phyloP scores from a whole-genome alignment of 1,140 invertebrate genomes.

The Camponotus vicinus region DNA sequence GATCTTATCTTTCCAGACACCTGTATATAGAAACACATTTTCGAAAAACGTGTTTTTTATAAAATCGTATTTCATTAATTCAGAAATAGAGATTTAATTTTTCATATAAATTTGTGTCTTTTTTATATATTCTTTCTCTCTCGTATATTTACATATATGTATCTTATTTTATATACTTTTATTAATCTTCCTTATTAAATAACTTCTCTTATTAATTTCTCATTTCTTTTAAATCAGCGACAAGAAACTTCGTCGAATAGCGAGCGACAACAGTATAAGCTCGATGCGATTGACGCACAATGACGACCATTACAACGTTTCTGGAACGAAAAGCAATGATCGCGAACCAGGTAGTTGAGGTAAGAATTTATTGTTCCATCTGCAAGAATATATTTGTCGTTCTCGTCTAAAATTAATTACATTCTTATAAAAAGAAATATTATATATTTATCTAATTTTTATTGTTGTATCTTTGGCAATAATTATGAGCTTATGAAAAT shows the following conservation, averaged over 20 bases:
- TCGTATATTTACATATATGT: no score
- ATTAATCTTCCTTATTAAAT: no score
- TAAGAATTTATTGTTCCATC: neutral
- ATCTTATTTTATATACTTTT: neutral
- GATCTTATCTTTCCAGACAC: no score
- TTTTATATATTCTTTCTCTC: no score
- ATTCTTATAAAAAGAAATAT: neutral
- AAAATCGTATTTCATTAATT: neutral
- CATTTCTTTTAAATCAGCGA: constrained; percentile 55
- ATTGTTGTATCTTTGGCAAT: no score
- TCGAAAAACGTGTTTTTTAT: neutral
- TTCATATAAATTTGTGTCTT: no score
- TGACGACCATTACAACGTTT: neutral
- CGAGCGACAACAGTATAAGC: constrained; percentile 68
- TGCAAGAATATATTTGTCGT: neutral
- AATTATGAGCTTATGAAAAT: no score
- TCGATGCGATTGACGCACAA: constrained; percentile 50
- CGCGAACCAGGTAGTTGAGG: constrained; percentile 32
- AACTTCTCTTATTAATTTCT: neutral
- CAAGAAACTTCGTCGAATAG: constrained; percentile 66
- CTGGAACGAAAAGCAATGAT: constrained; percentile 25
- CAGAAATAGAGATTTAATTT: no score
- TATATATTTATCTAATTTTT: no score
- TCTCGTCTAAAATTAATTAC: neutral
- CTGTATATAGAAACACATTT: neutral